phyloP scores from a whole-genome alignment of 2,113 vertebrate genomes.

The Acrocephalus arundinaceus region DNA sequence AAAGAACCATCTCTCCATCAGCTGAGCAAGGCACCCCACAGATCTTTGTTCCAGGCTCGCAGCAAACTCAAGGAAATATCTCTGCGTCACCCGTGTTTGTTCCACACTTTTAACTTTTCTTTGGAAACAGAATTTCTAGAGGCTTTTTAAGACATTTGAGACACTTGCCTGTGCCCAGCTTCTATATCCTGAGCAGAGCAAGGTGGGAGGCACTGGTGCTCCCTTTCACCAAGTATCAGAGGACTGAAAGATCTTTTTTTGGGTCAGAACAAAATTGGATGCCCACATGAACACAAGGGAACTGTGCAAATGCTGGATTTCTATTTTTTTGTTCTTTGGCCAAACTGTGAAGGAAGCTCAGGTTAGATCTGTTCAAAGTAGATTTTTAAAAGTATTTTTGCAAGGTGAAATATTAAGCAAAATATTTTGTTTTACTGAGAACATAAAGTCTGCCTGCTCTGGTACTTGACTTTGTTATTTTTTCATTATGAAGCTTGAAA shows the following conservation, averaged over 20 bases:
- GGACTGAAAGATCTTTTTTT: neutral
- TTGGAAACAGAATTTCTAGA: neutral
- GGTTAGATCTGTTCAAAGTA: neutral
- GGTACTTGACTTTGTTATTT: slow-evolving; percentile 38
- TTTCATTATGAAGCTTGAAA: slow-evolving; percentile 43
- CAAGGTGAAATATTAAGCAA: slow-evolving; percentile 24
- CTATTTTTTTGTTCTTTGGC: neutral
- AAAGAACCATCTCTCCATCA: neutral
- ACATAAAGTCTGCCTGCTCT: neutral
- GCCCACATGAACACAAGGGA: neutral
- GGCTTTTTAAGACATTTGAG: neutral
- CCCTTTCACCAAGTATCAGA: neutral
- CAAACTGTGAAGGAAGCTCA: neutral
- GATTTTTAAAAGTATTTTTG: neutral
- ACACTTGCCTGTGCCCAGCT: neutral
- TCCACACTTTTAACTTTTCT: neutral
- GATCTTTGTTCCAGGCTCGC: neutral
- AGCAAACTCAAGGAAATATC: neutral
- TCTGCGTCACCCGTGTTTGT: neutral
- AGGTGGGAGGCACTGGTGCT: neutral
- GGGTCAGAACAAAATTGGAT: neutral
- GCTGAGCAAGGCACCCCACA: neutral
- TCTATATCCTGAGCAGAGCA: neutral
- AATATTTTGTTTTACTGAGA: slow-evolving; percentile 22
- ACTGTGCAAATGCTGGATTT: neutral